Base-by-base conservation (phyloP, 2,113 vertebrate species). In the Sinosuthora webbiana region DNA sequence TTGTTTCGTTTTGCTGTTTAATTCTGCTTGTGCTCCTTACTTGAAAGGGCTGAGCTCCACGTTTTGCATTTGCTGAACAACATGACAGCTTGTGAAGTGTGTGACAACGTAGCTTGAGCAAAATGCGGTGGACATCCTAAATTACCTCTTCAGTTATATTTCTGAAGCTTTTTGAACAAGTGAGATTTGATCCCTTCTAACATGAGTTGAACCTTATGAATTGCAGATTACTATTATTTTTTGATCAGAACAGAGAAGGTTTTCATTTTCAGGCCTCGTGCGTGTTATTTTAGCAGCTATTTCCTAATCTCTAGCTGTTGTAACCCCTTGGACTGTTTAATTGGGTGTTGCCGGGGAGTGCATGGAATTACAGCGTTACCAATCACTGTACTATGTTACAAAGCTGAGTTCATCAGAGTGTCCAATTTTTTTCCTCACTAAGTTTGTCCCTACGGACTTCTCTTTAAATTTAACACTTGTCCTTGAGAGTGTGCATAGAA, bases 201-300 rank as follows among this genome's bases (percentile, higher is more conserved):
- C 64, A 80, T 47, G 42, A 95, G 53, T 90, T 94, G 82, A 91
- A 87, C 84, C 79, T 89, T 91, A 87, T 68, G 76, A 95, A 89
- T 96, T 93, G 93, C 76, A 94, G 88, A 89, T 94, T 87, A 60
- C 83, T 87, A 7, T 93, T 90, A 80, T 92, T 96, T 94, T 91
- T 94, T 87, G 16, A 84, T 83, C 39, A 55, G 42, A 93, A 78
- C 33, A 56, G 35, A 86, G 82, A 56, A 14, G 41, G 56, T 79
- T 93, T 91, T 86, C 35, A 84, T 95, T 95, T 89, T 91, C 73
- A 68, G 82, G 68, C 27, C 42, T 49, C 10, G 9, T 31, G 21
- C 0, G 0, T 82, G 42, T 56, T 77, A 83, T 89, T 92, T 57
- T 81, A 75, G 62, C 31, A 93, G 69, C 62, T 93, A 20, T 96